Conservation (phyloP, 2,888 invertebrate genomes). For the Eustalomyia histrio region DNA sequence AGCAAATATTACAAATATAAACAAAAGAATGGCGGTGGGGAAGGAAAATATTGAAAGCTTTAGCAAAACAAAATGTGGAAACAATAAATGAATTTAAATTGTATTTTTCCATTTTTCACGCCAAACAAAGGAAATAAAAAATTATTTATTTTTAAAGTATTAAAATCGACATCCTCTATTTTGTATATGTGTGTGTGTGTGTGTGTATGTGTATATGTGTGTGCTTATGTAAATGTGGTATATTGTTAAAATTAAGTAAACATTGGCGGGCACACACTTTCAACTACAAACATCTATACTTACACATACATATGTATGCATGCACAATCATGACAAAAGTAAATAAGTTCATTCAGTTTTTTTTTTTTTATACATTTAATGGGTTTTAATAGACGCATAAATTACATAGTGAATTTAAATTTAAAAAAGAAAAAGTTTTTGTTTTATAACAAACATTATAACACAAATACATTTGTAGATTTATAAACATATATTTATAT, state of each 20-base stretch:
- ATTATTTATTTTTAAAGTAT: constrained; percentile 39
- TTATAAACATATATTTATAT: no score
- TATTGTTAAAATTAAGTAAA: constrained; percentile 54
- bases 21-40: background rate
- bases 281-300: background rate
- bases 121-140: constrained; percentile 29
- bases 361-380: constrained; percentile 51
- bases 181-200: background rate
- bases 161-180: constrained; percentile 16
- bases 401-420: constrained; percentile 60
- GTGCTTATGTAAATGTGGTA: constrained; percentile 9
- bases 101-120: constrained; percentile 38
- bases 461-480: constrained; percentile 16
- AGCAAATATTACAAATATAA: constrained; percentile 15
- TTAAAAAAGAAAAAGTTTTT: constrained; percentile 14
- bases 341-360: constrained; percentile 54
- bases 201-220: background rate
- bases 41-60: constrained; percentile 28
- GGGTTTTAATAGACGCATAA: constrained; percentile 64
- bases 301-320: no score
- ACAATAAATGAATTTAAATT: constrained; percentile 48
- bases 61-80: constrained; percentile 27
- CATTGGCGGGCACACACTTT: constrained; percentile 33
- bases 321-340: constrained; percentile 45
- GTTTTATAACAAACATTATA: constrained; percentile 18